A percentile compares a stretch with the other conserved stretches of the same genome.
These are phyloP conservation scores for Machimus atricapillus DNA, from an alignment of 2,888 invertebrate species.

Conservation along the genomic window DNA sequence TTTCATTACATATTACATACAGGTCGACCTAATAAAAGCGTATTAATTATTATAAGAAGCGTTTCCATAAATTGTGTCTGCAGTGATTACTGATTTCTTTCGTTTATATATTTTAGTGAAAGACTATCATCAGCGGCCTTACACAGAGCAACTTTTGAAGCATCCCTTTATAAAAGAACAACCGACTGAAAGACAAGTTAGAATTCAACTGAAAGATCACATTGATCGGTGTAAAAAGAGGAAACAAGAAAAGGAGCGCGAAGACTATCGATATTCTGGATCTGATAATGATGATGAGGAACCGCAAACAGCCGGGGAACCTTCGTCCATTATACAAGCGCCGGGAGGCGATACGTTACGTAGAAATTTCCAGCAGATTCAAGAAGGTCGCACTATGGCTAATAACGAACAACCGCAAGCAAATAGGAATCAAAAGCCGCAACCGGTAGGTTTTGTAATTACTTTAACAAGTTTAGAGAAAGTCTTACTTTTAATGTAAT, in stretches of 20 bases:
- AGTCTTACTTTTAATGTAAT: neutral
- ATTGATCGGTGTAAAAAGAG: conserved; percentile 97
- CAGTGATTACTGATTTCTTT: neutral
- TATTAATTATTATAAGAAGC: too few relatives aligned
- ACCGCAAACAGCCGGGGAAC: conserved; percentile 88
- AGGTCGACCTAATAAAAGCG: too few relatives aligned
- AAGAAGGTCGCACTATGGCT: conserved; percentile 75
- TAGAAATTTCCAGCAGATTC: conserved; percentile 97
- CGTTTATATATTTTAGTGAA: conserved; percentile 71
- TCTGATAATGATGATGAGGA: conserved; percentile 98
- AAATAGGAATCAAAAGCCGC: conserved; percentile 65
- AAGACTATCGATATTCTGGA: conserved; percentile 88
- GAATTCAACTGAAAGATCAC: conserved; percentile 98
- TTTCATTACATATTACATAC: too few relatives aligned
- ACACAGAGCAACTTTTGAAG: conserved; percentile 96
- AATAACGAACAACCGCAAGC: conserved; percentile 70
- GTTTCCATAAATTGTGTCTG: neutral
- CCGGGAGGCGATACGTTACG: conserved; percentile 94
- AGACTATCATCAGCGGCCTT: conserved; percentile 98
- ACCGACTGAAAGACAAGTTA: conserved; percentile 96
- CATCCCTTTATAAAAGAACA: conserved; percentile 99
- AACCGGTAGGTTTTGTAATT: conserved; percentile 56
- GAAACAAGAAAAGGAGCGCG: conserved; percentile 85
- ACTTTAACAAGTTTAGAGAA: neutral
- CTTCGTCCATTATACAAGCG: conserved; percentile 88